Percentiles rank a stretch among this genome's conserved stretches.
phyloP scores from a whole-genome alignment of 2,797 vertebrate species.

The Harpagifer antarcticus region DNA sequence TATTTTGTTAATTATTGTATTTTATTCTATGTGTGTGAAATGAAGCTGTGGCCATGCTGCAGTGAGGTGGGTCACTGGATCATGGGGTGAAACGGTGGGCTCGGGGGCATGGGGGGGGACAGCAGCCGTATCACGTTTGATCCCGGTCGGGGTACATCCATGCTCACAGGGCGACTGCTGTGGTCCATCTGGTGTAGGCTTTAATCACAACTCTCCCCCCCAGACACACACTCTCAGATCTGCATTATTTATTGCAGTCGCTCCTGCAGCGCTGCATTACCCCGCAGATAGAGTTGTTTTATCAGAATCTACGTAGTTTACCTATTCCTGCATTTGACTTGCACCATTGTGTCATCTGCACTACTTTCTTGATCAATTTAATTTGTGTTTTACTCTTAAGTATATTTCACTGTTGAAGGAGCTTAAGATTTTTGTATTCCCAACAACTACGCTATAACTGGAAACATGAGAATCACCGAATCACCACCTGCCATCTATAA shows the following conservation, averaged over 20 bases:
- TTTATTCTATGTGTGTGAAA: constrained; percentile 22
- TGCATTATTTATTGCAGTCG: constrained; percentile 47
- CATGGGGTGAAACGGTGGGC: constrained; percentile 46
- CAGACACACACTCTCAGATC: constrained; percentile 29
- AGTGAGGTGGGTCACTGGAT: constrained; percentile 60
- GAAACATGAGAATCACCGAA: too few species aligned
- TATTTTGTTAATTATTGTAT: neutral
- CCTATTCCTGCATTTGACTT: too few species aligned
- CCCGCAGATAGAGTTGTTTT: constrained; percentile 34
- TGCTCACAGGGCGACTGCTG: constrained; percentile 81
- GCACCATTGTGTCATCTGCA: too few species aligned
- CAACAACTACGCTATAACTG: too few species aligned
- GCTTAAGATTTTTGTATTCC: too few species aligned
- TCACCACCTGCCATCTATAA: too few species aligned
- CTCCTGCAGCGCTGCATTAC: constrained; percentile 21
- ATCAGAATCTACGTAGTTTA: neutral
- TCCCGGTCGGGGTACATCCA: constrained; percentile 83
- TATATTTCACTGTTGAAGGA: too few species aligned
- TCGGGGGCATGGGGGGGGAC: constrained; percentile 54
- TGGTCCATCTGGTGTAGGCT: constrained; percentile 86
- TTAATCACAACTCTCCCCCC: constrained; percentile 77
- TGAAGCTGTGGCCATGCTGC: constrained; percentile 23
- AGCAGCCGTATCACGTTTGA: constrained; percentile 83
- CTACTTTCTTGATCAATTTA: too few species aligned
- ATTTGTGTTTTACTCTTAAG: too few species aligned